These are phyloP conservation scores for Motacilla alba DNA, from an alignment of 2,113 vertebrate genomes.

Conservation along the genomic window DNA sequence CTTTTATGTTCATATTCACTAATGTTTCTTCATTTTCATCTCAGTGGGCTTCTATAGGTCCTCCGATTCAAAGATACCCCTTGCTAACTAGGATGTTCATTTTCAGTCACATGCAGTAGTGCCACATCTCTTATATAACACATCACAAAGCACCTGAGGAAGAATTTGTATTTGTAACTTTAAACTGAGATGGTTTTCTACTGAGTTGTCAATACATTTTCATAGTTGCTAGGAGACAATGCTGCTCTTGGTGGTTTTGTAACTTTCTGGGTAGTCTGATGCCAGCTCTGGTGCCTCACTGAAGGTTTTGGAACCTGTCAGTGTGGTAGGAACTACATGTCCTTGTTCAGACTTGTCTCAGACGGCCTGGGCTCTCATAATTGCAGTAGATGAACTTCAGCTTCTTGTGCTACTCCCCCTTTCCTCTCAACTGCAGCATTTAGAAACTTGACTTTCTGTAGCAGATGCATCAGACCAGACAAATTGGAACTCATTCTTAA, in stretches of 20 bases:
- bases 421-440: neutral
- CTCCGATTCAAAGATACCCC: neutral
- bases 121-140: neutral
- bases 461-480: neutral
- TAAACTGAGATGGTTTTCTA: neutral
- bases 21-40: neutral
- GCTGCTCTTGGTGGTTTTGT: neutral
- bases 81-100: neutral
- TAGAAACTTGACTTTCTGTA: neutral
- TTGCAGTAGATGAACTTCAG: neutral
- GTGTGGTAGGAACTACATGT: neutral
- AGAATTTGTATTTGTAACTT: neutral
- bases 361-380: neutral
- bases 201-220: neutral
- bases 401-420: neutral
- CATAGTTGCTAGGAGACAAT: neutral
- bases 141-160: neutral
- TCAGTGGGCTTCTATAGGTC: fast-evolving
- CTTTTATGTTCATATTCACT: neutral
- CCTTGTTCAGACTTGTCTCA: neutral
- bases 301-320: neutral
- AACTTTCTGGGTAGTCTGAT: neutral
- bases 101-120: neutral
- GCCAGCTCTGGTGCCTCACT: neutral
- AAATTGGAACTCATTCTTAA: neutral